A percentile compares a stretch with the other conserved stretches of the same genome.
Conservation (phyloP, 2,113 vertebrate species). For the Elephas maximus region DNA sequence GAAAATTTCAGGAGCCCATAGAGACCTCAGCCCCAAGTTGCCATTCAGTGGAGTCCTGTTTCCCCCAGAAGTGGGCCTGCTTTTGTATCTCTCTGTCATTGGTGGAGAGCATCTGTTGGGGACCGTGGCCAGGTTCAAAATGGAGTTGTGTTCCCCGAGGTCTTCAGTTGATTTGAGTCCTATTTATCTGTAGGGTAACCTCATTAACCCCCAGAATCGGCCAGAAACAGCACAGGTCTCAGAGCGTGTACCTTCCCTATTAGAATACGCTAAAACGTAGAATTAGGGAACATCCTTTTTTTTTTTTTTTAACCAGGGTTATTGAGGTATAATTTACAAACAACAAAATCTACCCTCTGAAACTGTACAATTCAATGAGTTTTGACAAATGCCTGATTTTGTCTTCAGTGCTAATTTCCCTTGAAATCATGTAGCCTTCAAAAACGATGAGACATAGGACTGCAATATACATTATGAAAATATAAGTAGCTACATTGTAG, state of each 20-base stretch:
- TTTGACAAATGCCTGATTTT: conserved; percentile 7
- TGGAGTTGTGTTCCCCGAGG: not conserved
- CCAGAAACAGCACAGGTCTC: not conserved
- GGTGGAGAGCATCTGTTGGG: not conserved
- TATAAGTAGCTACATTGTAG: not conserved
- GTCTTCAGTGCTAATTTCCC: not conserved
- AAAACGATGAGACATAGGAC: not conserved
- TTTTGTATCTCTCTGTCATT: not conserved
- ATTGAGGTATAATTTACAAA: not conserved
- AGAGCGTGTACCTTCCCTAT: not conserved
- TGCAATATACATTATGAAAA: not conserved
- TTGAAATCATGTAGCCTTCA: not conserved
- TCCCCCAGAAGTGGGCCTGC: not conserved
- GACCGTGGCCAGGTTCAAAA: not conserved
- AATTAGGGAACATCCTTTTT: not conserved
- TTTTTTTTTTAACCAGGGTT: not conserved
- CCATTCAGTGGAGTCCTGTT: not conserved
- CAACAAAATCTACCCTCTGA: not conserved
- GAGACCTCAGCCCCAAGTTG: not conserved
- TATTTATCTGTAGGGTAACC: not conserved
- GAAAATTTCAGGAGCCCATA: not conserved
- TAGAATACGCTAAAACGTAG: not conserved
- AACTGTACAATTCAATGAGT: not conserved
- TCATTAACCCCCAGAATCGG: not conserved
- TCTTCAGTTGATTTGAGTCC: not conserved